Evolutionary conservation across 2,888 invertebrate genomes (phyloP).

Genomic region (Lithophane socia): DNA sequence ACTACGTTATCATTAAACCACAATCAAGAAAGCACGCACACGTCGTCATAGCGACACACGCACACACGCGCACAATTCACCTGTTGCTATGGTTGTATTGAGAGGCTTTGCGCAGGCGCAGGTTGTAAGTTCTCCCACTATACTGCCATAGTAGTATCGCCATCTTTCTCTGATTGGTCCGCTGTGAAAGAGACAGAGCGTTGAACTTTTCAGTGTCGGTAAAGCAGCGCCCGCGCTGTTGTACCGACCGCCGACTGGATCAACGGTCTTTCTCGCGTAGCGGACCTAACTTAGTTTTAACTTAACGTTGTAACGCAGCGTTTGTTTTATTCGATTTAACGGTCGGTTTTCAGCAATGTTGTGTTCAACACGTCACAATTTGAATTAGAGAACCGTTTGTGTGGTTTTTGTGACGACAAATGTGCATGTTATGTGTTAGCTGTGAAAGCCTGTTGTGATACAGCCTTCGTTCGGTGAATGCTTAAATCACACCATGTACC

Average conservation of each 20-base stretch:
- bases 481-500: constrained; percentile 87
- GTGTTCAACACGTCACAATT: constrained; percentile 81
- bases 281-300: constrained; percentile 88
- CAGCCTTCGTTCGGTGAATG: constrained; percentile 85
- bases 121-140: constrained; percentile 86
- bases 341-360: constrained; percentile 81
- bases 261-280: constrained; percentile 89
- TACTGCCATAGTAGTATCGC: constrained; percentile 73
- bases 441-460: constrained; percentile 73
- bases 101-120: constrained; percentile 87
- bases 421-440: constrained; percentile 71
- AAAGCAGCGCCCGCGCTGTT: constrained; percentile 82
- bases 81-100: constrained; percentile 86
- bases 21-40: constrained; percentile 84
- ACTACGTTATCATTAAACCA: constrained; percentile 86
- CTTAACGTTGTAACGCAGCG: constrained; percentile 84
- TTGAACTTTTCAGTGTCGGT: constrained; percentile 78
- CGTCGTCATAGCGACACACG: constrained; percentile 75
- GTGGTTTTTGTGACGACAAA: constrained; percentile 75
- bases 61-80: constrained; percentile 86
- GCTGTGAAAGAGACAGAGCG: constrained; percentile 73
- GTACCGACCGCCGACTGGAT: constrained; percentile 87
- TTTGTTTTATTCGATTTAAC: constrained; percentile 82
- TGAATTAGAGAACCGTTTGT: constrained; percentile 76
- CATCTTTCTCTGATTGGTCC: constrained; percentile 70